Conservation (phyloP, 2,113 vertebrate genomes). For the Planiliza haematocheilus region DNA sequence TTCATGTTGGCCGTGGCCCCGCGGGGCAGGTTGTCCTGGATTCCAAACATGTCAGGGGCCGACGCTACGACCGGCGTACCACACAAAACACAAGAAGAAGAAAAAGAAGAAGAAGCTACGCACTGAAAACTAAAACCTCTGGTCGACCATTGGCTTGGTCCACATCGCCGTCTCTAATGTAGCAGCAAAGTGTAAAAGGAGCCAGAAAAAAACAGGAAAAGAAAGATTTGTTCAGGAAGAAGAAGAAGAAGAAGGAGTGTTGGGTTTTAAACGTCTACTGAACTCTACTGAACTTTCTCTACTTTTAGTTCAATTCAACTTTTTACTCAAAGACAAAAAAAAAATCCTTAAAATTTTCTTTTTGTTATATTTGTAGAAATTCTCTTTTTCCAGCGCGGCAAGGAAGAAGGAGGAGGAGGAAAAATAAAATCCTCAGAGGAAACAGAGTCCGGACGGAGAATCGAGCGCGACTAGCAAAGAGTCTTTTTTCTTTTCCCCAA, state of each 20-base stretch:
- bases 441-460: constrained; percentile 51
- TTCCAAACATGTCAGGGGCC: constrained; percentile 68
- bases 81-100: background rate
- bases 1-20: constrained; percentile 69
- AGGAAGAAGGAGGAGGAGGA: constrained; percentile 23
- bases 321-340: constrained; percentile 1
- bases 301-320: constrained; percentile 31
- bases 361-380: no score
- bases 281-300: constrained; percentile 47
- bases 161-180: no score
- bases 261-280: constrained; percentile 17
- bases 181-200: background rate
- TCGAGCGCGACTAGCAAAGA: constrained; percentile 30
- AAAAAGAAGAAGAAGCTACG: background rate
- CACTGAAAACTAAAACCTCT: no score
- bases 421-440: constrained; percentile 74
- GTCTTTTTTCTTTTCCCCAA: constrained; percentile 74
- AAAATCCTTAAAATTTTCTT: background rate
- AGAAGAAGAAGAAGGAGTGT: background rate
- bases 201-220: background rate
- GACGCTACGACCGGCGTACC: background rate
- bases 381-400: no score
- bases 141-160: no score
- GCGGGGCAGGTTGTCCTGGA: constrained; percentile 69
- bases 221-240: background rate